phyloP scores from a whole-genome alignment of 2,113 vertebrate species.

The Sphaerodactylus townsendi region DNA sequence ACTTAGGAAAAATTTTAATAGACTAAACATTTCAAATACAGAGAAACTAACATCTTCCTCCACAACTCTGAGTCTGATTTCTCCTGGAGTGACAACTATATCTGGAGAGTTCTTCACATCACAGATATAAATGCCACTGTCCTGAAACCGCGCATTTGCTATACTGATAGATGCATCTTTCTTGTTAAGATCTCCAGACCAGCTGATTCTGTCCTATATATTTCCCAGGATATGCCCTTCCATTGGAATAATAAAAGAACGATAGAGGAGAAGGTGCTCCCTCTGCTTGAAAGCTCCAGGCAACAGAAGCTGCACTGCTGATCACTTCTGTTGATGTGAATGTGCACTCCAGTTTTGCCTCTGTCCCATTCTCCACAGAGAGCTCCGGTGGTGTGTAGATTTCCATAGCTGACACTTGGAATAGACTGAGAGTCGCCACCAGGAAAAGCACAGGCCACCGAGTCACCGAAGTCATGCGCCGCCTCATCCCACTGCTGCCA shows the following conservation, averaged over 20 bases:
- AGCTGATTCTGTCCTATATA: conserved; percentile 78
- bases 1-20: background rate
- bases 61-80: conserved; percentile 85
- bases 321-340: conserved; percentile 84
- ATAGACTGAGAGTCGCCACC: too few relatives aligned
- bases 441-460: too few relatives aligned
- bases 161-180: conserved; percentile 90
- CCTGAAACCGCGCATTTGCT: conserved; percentile 84
- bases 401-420: conserved; percentile 75
- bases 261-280: conserved; percentile 66
- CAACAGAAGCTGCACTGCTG: conserved; percentile 75
- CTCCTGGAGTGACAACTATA: conserved; percentile 78
- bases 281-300: conserved; percentile 85
- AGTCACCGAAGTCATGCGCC: too few relatives aligned
- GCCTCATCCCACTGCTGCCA: too few relatives aligned
- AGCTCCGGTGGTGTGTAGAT: conserved; percentile 81
- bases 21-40: background rate
- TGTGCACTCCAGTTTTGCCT: conserved; percentile 81
- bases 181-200: conserved; percentile 91
- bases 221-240: conserved; percentile 74
- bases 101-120: conserved; percentile 92
- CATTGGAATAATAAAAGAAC: conserved; percentile 85
- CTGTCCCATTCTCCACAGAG: conserved; percentile 87
- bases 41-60: conserved; percentile 81
- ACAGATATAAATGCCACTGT: conserved; percentile 92